Conservation (phyloP, 2,113 vertebrate genomes). For the Eublepharis macularius region DNA sequence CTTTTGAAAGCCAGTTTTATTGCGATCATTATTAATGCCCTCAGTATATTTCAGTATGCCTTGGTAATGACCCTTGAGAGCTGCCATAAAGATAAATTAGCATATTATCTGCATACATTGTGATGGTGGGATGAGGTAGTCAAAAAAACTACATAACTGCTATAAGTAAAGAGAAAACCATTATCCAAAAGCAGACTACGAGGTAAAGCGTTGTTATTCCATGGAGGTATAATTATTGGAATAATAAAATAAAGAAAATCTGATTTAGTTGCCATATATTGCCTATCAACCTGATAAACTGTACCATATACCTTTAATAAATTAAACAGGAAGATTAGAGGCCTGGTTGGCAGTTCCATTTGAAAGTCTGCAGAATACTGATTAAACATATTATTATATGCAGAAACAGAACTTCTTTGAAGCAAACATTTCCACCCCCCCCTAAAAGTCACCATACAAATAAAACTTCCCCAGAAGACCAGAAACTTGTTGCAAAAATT, state of each 20-base stretch:
- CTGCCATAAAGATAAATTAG: slow-evolving; percentile 14
- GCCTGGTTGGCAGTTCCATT: not conserved
- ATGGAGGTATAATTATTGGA: not conserved
- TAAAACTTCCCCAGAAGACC: not conserved
- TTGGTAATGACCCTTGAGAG: slow-evolving; percentile 13
- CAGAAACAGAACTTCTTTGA: not conserved
- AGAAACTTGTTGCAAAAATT: not conserved
- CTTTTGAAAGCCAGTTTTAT: slow-evolving; percentile 25
- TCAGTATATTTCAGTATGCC: slow-evolving; percentile 25
- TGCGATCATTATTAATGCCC: slow-evolving; percentile 11
- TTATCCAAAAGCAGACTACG: not conserved
- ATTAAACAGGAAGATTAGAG: slow-evolving; percentile 1
- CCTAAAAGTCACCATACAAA: not conserved
- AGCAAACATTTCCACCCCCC: not conserved
- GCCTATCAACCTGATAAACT: not conserved
- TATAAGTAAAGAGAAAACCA: slow-evolving; percentile 18
- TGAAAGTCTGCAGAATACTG: not conserved
- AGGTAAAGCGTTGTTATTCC: not conserved
- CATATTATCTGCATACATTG: slow-evolving; percentile 22
- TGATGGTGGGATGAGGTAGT: not conserved
- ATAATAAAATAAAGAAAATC: not conserved
- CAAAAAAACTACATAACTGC: slow-evolving; percentile 26
- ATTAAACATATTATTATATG: not conserved
- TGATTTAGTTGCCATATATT: not conserved
- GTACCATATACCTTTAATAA: not conserved